These are phyloP conservation scores for Philereme transversata DNA, from an alignment of 2,888 invertebrate species.

Conservation along the genomic window DNA sequence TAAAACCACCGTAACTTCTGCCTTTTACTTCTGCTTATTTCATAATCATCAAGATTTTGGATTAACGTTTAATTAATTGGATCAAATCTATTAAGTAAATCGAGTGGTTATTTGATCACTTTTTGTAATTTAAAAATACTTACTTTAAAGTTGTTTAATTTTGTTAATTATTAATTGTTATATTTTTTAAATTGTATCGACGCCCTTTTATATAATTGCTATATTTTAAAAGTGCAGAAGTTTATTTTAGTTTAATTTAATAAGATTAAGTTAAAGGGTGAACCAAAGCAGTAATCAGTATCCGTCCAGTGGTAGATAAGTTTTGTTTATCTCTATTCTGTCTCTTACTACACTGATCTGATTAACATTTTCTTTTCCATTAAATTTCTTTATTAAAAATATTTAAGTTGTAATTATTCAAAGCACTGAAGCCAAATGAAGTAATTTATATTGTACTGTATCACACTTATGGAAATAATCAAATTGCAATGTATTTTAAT, in stretches of 20 bases:
- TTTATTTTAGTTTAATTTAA: slow-evolving; percentile 39
- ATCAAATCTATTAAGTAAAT: too few relatives aligned
- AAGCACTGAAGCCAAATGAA: slow-evolving; percentile 7
- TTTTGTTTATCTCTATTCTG: slow-evolving; percentile 47
- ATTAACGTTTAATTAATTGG: background rate
- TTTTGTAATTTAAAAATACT: background rate
- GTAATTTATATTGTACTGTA: background rate
- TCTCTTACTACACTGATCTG: slow-evolving; percentile 51
- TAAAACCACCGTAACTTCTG: slow-evolving; percentile 54
- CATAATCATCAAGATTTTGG: slow-evolving; percentile 2
- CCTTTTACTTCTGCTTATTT: slow-evolving; percentile 19
- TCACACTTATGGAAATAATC: background rate
- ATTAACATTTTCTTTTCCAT: slow-evolving; percentile 47
- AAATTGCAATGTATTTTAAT: background rate
- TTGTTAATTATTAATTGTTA: too few relatives aligned
- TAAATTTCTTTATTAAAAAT: slow-evolving; percentile 29
- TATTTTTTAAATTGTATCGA: slow-evolving; percentile 15
- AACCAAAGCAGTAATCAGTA: slow-evolving; percentile 84
- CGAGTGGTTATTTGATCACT: background rate
- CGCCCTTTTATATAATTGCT: slow-evolving; percentile 19
- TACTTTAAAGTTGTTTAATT: too few relatives aligned
- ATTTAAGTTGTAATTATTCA: background rate
- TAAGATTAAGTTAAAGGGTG: slow-evolving; percentile 53
- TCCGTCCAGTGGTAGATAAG: slow-evolving; percentile 82
- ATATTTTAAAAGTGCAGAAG: slow-evolving; percentile 22